These are phyloP conservation scores for Drosophila repletoides DNA, from an alignment of 1,140 invertebrate genomes.

Conservation along the genomic window DNA sequence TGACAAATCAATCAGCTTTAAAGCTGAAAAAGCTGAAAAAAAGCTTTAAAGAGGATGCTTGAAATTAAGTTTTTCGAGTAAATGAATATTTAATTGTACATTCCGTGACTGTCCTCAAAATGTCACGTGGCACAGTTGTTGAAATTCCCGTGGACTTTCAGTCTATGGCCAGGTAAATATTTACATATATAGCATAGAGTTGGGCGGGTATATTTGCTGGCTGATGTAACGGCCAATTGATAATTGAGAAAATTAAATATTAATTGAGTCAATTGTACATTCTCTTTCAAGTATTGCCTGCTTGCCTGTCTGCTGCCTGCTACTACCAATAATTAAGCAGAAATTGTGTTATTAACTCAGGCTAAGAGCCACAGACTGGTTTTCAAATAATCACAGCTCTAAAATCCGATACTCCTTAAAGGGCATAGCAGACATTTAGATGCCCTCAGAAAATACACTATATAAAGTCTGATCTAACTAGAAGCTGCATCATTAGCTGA, in stretches of 20 bases:
- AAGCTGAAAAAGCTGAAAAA: neutral
- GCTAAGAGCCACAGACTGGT: conserved; percentile 14
- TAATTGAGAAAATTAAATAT: conserved; percentile 52
- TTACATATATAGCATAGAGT: too few relatives aligned
- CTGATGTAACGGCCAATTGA: conserved; percentile 42
- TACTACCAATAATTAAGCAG: too few relatives aligned
- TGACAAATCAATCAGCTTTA: conserved; percentile 9
- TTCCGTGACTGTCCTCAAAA: conserved; percentile 13
- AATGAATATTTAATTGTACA: conserved; percentile 36
- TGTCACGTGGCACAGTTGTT: conserved; percentile 42
- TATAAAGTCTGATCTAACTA: too few relatives aligned
- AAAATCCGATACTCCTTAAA: too few relatives aligned
- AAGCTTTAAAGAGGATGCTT: neutral
- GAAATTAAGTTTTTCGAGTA: conserved; percentile 7
- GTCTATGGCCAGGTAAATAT: too few relatives aligned
- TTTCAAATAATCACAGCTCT: too few relatives aligned
- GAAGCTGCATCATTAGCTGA: too few relatives aligned
- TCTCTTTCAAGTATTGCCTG: conserved; percentile 54
- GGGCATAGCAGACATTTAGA: too few relatives aligned
- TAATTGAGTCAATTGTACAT: conserved; percentile 58
- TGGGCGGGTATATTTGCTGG: too few relatives aligned
- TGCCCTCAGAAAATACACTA: too few relatives aligned
- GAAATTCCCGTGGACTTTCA: conserved; percentile 35
- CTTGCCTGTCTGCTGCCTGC: too few relatives aligned
- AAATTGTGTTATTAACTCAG: conserved; percentile 27